These are phyloP conservation scores for Idaea aversata DNA, from an alignment of 2,888 invertebrate species.

Conservation along the genomic window DNA sequence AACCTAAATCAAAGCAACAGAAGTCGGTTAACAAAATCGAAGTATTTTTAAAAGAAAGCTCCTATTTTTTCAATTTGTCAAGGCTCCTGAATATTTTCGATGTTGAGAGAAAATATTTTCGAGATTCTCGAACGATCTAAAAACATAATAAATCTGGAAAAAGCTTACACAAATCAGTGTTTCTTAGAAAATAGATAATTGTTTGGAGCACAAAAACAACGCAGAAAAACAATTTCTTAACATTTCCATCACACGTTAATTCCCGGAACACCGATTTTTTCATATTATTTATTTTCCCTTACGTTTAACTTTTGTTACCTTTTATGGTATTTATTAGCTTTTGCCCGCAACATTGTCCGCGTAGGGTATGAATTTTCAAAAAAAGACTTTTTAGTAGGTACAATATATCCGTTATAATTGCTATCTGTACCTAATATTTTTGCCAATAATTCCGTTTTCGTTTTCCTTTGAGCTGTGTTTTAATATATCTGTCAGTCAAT, in stretches of 20 bases:
- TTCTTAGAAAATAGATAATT: neutral
- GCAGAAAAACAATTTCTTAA: slow-evolving; percentile 24
- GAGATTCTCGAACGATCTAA: neutral
- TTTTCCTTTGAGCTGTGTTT: too few species aligned
- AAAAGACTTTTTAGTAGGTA: too few species aligned
- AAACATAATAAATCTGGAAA: neutral
- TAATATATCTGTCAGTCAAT: too few species aligned
- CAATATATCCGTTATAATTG: too few species aligned
- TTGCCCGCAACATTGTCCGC: neutral
- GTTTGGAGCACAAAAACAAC: slow-evolving; percentile 8
- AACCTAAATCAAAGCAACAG: too few species aligned
- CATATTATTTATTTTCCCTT: slow-evolving; percentile 28
- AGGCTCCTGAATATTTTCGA: too few species aligned
- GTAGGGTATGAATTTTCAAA: too few species aligned
- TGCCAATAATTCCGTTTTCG: too few species aligned
- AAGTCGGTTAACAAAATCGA: too few species aligned
- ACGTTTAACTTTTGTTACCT: slow-evolving; percentile 21
- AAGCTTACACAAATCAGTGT: neutral
- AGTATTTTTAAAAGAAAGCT: too few species aligned
- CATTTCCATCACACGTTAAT: slow-evolving; percentile 21
- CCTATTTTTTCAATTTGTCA: too few species aligned
- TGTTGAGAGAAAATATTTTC: neutral
- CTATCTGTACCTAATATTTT: too few species aligned
- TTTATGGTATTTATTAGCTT: slow-evolving; percentile 14
- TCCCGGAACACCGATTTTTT: slow-evolving; percentile 27